Conservation (phyloP, 1,140 invertebrate genomes). For the Archivesica marissinica region DNA sequence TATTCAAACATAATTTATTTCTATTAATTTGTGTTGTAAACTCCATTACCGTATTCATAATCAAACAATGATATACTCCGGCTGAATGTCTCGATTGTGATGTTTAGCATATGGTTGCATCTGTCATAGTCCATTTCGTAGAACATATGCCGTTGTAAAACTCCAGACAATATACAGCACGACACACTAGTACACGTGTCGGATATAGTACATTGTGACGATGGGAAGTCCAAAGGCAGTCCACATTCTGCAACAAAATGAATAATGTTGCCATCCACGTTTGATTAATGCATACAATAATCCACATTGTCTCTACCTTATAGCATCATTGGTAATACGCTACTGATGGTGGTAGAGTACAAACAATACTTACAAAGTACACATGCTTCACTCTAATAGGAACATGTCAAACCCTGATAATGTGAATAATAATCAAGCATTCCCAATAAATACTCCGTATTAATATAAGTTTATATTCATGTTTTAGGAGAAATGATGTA, state of each 20-base stretch:
- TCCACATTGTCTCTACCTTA: neutral
- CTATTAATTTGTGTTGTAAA: neutral
- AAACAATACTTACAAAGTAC: neutral
- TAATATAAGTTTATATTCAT: neutral
- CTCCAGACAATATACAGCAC: neutral
- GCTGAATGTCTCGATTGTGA: neutral
- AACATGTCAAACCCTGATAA: too few relatives aligned
- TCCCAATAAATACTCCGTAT: too few relatives aligned
- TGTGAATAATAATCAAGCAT: too few relatives aligned
- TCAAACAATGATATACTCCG: neutral
- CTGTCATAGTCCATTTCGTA: conserved; percentile 9
- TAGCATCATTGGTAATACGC: neutral
- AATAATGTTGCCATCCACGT: neutral
- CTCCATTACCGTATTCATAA: conserved; percentile 6
- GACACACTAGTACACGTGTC: neutral
- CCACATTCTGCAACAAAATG: neutral
- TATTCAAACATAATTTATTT: neutral
- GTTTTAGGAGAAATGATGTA: neutral
- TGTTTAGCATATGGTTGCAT: neutral
- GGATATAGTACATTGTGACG: neutral
- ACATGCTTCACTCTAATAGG: too few relatives aligned
- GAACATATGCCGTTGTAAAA: neutral
- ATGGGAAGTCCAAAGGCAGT: neutral
- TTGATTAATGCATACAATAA: neutral
- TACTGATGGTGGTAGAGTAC: neutral